phyloP scores from a whole-genome alignment of 1,140 invertebrate species.

The Uloborus diversus region DNA sequence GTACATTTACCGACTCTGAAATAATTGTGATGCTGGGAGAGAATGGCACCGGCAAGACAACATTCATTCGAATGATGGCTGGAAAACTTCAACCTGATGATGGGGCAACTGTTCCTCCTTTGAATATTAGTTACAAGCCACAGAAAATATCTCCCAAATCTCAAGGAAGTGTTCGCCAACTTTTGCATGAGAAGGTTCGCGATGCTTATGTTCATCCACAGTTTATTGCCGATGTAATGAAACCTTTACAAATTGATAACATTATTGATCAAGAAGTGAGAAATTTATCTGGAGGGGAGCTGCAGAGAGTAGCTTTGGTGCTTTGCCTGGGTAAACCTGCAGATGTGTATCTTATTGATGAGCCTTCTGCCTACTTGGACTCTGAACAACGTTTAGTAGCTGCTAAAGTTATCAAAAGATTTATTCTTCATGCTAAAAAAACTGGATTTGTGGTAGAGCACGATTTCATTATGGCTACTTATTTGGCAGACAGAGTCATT shows the following conservation, averaged over 20 bases:
- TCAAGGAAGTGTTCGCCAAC: conserved; percentile 87
- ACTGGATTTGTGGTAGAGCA: conserved; percentile 99
- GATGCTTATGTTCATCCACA: conserved; percentile 97
- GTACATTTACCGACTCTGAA: conserved; percentile 99
- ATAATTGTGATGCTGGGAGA: conserved; percentile 98
- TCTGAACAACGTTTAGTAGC: conserved; percentile 99
- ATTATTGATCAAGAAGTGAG: conserved; percentile 99
- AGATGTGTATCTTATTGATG: conserved; percentile 98
- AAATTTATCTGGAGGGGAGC: conserved; percentile 98
- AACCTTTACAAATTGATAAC: conserved; percentile 96
- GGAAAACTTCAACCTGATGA: conserved; percentile 92
- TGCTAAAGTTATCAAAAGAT: conserved; percentile 88
- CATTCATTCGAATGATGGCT: conserved; percentile 98
- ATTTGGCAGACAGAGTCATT: conserved; percentile 97
- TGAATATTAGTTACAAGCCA: conserved; percentile 99
- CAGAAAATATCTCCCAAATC: conserved; percentile 99
- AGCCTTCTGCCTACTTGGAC: conserved; percentile 98
- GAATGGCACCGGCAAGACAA: conserved; percentile 99
- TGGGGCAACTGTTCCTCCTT: conserved; percentile 84
- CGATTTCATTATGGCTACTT: conserved; percentile 99
- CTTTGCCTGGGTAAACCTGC: conserved; percentile 98
- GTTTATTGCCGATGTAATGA: conserved; percentile 99
- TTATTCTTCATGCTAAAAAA: conserved; percentile 98
- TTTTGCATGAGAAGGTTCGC: conserved; percentile 95
- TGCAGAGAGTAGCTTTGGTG: conserved; percentile 95